Evolutionary conservation across 2,888 invertebrate species (phyloP).

Genomic region (Microplitis manilae): DNA sequence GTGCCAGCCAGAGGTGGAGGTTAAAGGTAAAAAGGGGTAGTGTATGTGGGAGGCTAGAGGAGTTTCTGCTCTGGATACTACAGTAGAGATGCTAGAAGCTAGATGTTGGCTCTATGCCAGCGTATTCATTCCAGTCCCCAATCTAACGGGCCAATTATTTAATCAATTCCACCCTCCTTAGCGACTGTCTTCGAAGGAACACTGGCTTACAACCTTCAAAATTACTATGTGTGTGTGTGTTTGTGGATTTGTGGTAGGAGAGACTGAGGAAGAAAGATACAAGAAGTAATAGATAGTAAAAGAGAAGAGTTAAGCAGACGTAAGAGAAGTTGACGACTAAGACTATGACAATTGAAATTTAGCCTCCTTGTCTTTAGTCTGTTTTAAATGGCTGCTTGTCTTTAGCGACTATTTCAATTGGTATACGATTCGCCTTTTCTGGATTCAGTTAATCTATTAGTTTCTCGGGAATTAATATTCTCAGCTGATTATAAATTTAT

Average conservation of each 20-base stretch:
- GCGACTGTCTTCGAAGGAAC: conserved; percentile 56
- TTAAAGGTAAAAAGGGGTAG: conserved; percentile 29
- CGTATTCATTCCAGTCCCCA: conserved; percentile 70
- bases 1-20: neutral
- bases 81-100: conserved; percentile 22
- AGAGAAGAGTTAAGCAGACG: conserved; percentile 13
- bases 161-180: conserved; percentile 71
- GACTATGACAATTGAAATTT: conserved; percentile 67
- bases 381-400: conserved; percentile 50
- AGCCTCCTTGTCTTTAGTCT: conserved; percentile 51
- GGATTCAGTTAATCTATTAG: conserved; percentile 41
- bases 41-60: conserved; percentile 32
- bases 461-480: conserved; percentile 35
- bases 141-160: conserved; percentile 72
- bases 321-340: conserved; percentile 39
- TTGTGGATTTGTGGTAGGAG: conserved; percentile 43
- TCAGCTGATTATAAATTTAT: too few species aligned
- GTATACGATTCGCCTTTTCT: conserved; percentile 37
- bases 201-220: conserved; percentile 46
- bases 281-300: conserved; percentile 5
- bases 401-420: conserved; percentile 45
- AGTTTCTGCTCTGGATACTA: conserved; percentile 31
- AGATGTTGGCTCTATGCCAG: conserved; percentile 63
- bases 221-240: conserved; percentile 45
- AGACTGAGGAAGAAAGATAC: conserved; percentile 24